Conservation (phyloP, 1,140 invertebrate genomes). For the Saccostrea echinata region DNA sequence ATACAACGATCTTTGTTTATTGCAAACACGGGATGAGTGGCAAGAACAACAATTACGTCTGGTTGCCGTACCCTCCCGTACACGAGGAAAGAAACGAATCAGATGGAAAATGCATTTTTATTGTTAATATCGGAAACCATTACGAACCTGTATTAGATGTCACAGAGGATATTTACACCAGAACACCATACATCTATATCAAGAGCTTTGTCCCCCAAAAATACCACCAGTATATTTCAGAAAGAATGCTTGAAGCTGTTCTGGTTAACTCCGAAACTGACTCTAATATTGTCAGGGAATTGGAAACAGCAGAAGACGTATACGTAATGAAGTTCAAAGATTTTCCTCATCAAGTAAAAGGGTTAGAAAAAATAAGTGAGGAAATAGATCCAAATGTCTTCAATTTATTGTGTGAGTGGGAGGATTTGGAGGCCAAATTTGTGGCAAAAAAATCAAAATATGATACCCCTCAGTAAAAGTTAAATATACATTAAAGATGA, state of each 20-base stretch:
- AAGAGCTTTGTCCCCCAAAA: not conserved
- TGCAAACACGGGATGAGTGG: not conserved
- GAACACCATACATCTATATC: slow-evolving; percentile 4
- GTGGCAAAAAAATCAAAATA: not conserved
- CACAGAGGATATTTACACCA: too few relatives aligned
- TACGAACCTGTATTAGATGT: too few relatives aligned
- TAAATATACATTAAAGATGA: too few relatives aligned
- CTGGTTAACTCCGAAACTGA: not conserved
- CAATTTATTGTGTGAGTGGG: slow-evolving; percentile 5
- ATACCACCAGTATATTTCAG: not conserved
- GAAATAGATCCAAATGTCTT: not conserved
- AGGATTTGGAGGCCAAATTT: not conserved
- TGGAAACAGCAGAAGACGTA: not conserved
- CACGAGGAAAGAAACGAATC: too few relatives aligned
- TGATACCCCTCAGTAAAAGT: not conserved
- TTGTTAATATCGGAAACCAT: too few relatives aligned
- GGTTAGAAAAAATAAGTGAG: not conserved
- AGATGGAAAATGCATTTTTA: too few relatives aligned
- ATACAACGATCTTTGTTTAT: slow-evolving; percentile 4
- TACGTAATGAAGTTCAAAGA: too few relatives aligned
- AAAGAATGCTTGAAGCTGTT: not conserved
- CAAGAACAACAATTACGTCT: too few relatives aligned
- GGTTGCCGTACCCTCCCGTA: too few relatives aligned
- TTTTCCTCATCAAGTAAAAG: not conserved
- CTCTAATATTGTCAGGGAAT: not conserved